phyloP scores from a whole-genome alignment of 1,140 invertebrate genomes.

The Paralvinella palmiformis region DNA sequence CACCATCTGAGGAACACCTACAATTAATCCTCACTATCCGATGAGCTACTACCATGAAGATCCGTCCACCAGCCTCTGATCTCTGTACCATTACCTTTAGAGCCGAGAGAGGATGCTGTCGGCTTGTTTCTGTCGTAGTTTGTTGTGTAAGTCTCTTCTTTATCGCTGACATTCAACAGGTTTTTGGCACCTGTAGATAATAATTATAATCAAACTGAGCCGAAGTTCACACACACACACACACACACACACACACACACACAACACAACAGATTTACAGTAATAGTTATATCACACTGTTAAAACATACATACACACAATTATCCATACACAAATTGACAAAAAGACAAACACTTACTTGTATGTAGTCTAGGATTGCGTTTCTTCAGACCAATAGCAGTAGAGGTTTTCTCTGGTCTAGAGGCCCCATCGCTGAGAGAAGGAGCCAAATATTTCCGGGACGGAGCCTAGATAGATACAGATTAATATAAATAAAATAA shows the following conservation, averaged over 20 bases:
- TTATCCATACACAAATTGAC: slow-evolving; percentile 50
- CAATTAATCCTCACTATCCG: background rate
- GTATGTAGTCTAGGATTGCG: slow-evolving; percentile 56
- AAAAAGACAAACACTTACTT: slow-evolving; percentile 12
- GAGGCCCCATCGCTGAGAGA: slow-evolving; percentile 78
- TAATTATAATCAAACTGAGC: too few relatives aligned
- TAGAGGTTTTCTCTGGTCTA: slow-evolving; percentile 65
- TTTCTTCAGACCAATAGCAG: slow-evolving; percentile 58
- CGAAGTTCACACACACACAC: slow-evolving; percentile 13
- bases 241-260: background rate
- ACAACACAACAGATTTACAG: background rate
- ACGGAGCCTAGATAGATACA: slow-evolving; percentile 28
- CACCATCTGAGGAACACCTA: background rate
- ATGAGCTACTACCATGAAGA: background rate
- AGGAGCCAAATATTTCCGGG: slow-evolving; percentile 78
- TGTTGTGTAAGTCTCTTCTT: slow-evolving; percentile 29
- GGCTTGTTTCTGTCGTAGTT: slow-evolving; percentile 31
- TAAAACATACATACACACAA: slow-evolving; percentile 13
- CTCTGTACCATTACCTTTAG: slow-evolving; percentile 43
- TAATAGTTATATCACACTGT: background rate
- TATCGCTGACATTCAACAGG: slow-evolving; percentile 44
- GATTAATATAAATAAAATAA: background rate
- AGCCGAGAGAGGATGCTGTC: slow-evolving; percentile 32
- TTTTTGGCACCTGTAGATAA: slow-evolving; percentile 42
- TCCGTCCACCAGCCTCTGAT: slow-evolving; percentile 44